Evolutionary conservation across 2,888 invertebrate genomes (phyloP).

Genomic region (Digitonthophagus gazella): DNA sequence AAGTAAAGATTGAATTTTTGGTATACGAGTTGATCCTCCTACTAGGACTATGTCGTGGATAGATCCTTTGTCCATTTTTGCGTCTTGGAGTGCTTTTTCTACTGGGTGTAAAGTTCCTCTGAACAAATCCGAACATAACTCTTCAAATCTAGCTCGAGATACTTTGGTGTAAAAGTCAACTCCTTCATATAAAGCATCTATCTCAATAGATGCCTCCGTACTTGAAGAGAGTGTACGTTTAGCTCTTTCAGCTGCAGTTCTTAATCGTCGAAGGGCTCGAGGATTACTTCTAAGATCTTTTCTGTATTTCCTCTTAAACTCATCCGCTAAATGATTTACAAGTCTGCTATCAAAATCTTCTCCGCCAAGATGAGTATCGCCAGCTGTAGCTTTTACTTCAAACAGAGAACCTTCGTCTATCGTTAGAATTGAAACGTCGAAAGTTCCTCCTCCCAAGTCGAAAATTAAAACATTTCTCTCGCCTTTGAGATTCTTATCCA

Average conservation of each 20-base stretch:
- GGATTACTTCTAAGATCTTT: slow-evolving; percentile 67
- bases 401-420: slow-evolving; percentile 61
- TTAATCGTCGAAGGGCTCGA: slow-evolving; percentile 65
- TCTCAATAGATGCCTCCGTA: slow-evolving; percentile 72
- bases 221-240: slow-evolving; percentile 76
- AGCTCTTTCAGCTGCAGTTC: slow-evolving; percentile 75
- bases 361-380: slow-evolving; percentile 55
- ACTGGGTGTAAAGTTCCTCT: slow-evolving; percentile 69
- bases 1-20: slow-evolving; percentile 72
- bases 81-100: slow-evolving; percentile 71
- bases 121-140: slow-evolving; percentile 70
- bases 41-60: slow-evolving; percentile 80
- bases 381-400: slow-evolving; percentile 57
- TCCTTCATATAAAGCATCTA: slow-evolving; percentile 73
- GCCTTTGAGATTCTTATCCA: slow-evolving; percentile 49
- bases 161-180: slow-evolving; percentile 71
- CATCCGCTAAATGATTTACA: slow-evolving; percentile 67
- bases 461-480: slow-evolving; percentile 55
- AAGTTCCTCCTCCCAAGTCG: slow-evolving; percentile 61
- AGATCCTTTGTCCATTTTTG: slow-evolving; percentile 72
- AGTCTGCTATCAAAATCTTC: slow-evolving; percentile 60
- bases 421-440: slow-evolving; percentile 66
- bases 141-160: slow-evolving; percentile 73
- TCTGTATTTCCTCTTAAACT: slow-evolving; percentile 69
- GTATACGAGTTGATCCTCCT: slow-evolving; percentile 78